Conservation (phyloP, 2,888 invertebrate genomes). For the Ethmia dodecea region DNA sequence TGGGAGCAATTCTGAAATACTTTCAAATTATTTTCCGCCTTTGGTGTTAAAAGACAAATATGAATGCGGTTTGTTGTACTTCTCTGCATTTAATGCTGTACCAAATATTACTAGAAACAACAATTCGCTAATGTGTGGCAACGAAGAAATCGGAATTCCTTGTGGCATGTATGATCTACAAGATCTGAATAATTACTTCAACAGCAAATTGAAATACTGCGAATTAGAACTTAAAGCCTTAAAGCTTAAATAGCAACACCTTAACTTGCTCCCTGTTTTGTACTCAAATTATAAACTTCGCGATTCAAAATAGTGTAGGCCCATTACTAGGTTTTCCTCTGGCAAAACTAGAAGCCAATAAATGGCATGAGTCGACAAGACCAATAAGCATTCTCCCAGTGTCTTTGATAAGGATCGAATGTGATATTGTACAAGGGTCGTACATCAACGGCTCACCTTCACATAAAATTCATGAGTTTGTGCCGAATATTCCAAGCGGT, state of each 20-base stretch:
- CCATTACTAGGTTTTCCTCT: conserved; percentile 5
- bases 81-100: conserved; percentile 10
- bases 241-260: conserved; percentile 8
- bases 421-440: conserved; percentile 8
- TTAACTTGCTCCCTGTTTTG: conserved; percentile 3
- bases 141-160: conserved; percentile 7
- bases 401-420: conserved; percentile 9
- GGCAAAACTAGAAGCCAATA: conserved; percentile 5
- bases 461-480: conserved; percentile 1
- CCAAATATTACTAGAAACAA: conserved; percentile 5
- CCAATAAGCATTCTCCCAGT: conserved; percentile 9
- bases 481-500: conserved; percentile 7
- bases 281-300: conserved; percentile 5
- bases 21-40: conserved; percentile 2
- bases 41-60: conserved; percentile 6
- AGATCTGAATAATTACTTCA: conserved; percentile 4
- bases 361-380: conserved; percentile 8
- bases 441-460: conserved; percentile 8
- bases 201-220: conserved; percentile 1
- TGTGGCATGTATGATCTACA: conserved; percentile 8
- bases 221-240: not conserved
- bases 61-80: conserved; percentile 14
- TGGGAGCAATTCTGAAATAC: not conserved
- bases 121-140: conserved; percentile 8
- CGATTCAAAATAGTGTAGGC: conserved; percentile 3